Conservation (phyloP, 2,113 vertebrate genomes). For the Platanista minor region DNA sequence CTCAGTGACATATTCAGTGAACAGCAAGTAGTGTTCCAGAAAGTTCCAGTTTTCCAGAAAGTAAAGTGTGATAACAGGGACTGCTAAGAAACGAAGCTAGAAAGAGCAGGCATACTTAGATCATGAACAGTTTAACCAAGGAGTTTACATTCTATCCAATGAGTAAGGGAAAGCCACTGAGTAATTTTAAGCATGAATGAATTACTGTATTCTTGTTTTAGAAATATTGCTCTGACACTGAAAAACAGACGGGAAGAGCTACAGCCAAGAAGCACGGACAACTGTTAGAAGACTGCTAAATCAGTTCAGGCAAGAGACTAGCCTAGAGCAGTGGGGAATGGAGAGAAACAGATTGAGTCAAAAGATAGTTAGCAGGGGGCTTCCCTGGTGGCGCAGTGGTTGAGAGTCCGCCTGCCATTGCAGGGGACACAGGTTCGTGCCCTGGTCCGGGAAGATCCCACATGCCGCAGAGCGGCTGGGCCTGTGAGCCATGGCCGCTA, state of each 20-base stretch:
- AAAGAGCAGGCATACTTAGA: background rate
- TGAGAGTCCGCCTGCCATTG: too few species aligned
- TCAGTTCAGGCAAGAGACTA: conserved; percentile 7
- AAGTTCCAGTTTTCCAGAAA: background rate
- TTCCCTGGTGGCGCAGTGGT: too few species aligned
- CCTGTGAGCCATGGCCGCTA: too few species aligned
- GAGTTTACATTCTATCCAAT: conserved; percentile 14
- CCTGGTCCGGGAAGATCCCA: too few species aligned
- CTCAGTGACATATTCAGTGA: background rate
- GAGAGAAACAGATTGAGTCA: background rate
- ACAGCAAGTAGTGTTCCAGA: background rate
- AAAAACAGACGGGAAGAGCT: background rate
- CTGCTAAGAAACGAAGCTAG: background rate
- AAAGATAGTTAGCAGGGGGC: background rate
- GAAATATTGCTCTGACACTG: background rate
- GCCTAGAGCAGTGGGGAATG: background rate
- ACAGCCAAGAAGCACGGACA: background rate
- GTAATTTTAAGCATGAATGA: background rate
- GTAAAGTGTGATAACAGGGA: background rate
- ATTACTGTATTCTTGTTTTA: background rate
- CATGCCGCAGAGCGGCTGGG: too few species aligned
- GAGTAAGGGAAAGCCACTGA: background rate
- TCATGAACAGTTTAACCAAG: background rate
- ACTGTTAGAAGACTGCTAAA: background rate
- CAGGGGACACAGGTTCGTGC: too few species aligned